Conservation (phyloP, 2,113 vertebrate genomes). For the Phaetusa simplex region DNA sequence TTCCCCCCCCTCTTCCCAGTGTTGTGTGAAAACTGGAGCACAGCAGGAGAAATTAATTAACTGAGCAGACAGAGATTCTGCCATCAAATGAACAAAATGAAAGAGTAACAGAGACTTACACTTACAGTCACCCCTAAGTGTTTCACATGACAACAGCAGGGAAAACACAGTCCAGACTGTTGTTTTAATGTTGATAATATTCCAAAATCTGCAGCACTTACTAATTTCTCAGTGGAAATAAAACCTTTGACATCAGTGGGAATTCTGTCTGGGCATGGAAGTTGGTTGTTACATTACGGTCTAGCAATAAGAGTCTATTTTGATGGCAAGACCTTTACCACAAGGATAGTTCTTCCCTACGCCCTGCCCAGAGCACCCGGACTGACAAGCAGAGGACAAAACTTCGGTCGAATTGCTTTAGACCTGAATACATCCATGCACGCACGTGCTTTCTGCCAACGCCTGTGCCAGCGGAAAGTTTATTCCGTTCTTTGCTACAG, state of each 20-base stretch:
- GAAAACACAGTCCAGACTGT: slow-evolving; percentile 51
- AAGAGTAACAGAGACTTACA: slow-evolving; percentile 29
- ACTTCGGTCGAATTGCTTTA: background rate
- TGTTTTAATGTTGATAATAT: slow-evolving; percentile 56
- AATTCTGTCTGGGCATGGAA: slow-evolving; percentile 19
- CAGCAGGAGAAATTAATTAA: slow-evolving; percentile 58
- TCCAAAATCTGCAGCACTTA: slow-evolving; percentile 18
- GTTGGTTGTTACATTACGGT: background rate
- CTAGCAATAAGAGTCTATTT: background rate
- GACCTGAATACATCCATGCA: background rate
- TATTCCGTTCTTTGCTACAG: background rate
- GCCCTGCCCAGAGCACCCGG: background rate
- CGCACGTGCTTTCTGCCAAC: background rate
- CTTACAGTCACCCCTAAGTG: slow-evolving; percentile 16
- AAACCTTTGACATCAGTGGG: slow-evolving; percentile 32
- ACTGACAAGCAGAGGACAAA: background rate
- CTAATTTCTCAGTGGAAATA: slow-evolving; percentile 45
- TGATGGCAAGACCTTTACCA: background rate
- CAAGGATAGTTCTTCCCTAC: background rate
- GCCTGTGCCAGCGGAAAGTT: background rate
- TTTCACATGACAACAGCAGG: slow-evolving; percentile 42
- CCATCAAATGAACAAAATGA: slow-evolving; percentile 55
- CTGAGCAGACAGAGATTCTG: slow-evolving; percentile 4
- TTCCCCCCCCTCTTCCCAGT: background rate
- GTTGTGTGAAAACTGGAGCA: background rate